Evolutionary conservation across 2,888 invertebrate genomes (phyloP), one percentile per base, ranked within the genome.

Genomic region (Orthonychiurus folsomi): DNA sequence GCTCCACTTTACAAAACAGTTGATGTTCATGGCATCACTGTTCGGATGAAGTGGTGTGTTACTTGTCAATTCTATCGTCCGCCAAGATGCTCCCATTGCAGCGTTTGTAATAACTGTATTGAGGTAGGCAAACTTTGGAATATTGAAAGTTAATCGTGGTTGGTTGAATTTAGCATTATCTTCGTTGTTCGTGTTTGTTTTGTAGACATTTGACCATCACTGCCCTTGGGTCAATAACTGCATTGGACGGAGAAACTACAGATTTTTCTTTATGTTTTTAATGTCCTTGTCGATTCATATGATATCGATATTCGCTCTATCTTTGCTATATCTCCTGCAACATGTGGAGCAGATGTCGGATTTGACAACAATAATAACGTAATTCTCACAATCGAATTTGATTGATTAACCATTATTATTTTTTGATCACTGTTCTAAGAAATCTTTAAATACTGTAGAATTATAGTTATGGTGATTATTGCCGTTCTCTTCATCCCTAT

Each of bases 21-120:
- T 69, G 96, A 97, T 80, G 95, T 99, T 73, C 93, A 95, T 80
- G 96, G 96, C 66, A 94, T 97, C 73, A 94, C 94, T 18, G 95
- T 99, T 67, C 87, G 97, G 68, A 97, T 99, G 97, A 99, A 99
- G 81, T 99, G 97, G 97, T 97, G 99, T 80, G 92, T 94, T 73
- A 99, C 99, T 1, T 99, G 99, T 82, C 94, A 96, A 82, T 99
- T 99, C 82, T 99, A 99, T 81, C 84, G 99, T 75, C 99, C 99
- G 77, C 99, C 99, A 69, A 84, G 99, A 76, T 96, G 97, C 80
- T 95, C 95, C 65, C 99, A 99, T 80, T 99, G 99, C 80, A 95
- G 95, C 73, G 95, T 97, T 65, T 99, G 97, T 83, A 94, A 99
- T 82, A 93, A 93, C 77, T 97, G 96, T 79, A 95, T 94, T 79